Percentiles rank a stretch among this genome's conserved stretches.
Evolutionary conservation across 1,140 invertebrate species (phyloP).

Genomic region (Latrodectus geometricus): DNA sequence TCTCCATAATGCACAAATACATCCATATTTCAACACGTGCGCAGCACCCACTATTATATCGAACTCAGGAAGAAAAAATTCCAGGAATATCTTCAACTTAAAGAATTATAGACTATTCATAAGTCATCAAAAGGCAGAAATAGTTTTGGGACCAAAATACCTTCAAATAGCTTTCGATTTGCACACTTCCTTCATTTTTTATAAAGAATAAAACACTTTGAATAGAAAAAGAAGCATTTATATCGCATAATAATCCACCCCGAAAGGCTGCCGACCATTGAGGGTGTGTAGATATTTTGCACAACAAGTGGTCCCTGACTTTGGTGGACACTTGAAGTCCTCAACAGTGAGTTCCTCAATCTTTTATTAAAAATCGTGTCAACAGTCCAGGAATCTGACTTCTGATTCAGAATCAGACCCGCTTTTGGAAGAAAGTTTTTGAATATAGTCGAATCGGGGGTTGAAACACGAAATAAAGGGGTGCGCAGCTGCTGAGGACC

Average conservation of each 20-base stretch:
- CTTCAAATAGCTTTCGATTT: not conserved
- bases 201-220: not conserved
- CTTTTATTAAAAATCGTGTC: slow-evolving; percentile 6
- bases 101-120: slow-evolving; percentile 5
- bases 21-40: no score
- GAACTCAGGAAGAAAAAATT: not conserved
- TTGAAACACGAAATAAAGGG: not conserved
- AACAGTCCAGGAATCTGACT: slow-evolving; percentile 29
- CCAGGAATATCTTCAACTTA: not conserved
- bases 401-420: not conserved
- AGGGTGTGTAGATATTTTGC: not conserved
- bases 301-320: slow-evolving; percentile 6
- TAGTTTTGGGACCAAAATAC: not conserved
- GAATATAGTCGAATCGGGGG: not conserved
- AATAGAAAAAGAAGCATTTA: not conserved
- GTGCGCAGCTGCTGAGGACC: not conserved
- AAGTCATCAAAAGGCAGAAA: slow-evolving; percentile 9
- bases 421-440: not conserved
- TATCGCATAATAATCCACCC: not conserved
- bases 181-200: not conserved
- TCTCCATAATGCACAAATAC: no score
- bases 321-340: not conserved
- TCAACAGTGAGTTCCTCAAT: slow-evolving; percentile 7
- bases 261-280: slow-evolving; percentile 7
- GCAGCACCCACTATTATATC: not conserved